A percentile compares a stretch with the other conserved stretches of the same genome.
Conservation (phyloP, 2,888 invertebrate genomes). For the Candidula unifasciata region DNA sequence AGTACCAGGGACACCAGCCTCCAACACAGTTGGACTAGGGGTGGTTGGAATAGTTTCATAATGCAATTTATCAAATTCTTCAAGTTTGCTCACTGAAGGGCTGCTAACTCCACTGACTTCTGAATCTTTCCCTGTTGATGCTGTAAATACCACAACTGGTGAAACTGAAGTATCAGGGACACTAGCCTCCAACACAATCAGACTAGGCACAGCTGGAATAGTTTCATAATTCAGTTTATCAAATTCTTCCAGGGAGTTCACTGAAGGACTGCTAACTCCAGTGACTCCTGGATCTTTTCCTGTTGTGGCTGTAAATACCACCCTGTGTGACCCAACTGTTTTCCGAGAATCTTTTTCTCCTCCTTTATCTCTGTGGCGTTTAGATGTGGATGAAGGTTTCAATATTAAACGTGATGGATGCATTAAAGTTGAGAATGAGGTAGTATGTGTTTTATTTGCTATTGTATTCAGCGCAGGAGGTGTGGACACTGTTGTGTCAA, state of each 20-base stretch:
- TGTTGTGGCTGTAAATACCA: background rate
- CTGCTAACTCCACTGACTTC: background rate
- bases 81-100: background rate
- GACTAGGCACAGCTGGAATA: background rate
- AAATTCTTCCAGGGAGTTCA: background rate
- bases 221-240: background rate
- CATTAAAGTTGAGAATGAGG: background rate
- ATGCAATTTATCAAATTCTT: background rate
- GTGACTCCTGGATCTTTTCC: background rate
- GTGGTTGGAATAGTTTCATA: background rate
- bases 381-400: background rate
- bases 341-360: background rate
- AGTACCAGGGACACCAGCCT: background rate
- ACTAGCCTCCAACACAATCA: background rate
- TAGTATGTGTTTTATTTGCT: background rate
- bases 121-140: background rate
- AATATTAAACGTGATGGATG: background rate
- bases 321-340: background rate
- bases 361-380: background rate
- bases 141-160: background rate
- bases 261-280: background rate
- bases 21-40: background rate
- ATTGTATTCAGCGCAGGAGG: background rate
- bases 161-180: conserved; percentile 13
- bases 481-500: background rate